Evolutionary conservation across 2,113 vertebrate species (phyloP).

Genomic region (Lota lota): DNA sequence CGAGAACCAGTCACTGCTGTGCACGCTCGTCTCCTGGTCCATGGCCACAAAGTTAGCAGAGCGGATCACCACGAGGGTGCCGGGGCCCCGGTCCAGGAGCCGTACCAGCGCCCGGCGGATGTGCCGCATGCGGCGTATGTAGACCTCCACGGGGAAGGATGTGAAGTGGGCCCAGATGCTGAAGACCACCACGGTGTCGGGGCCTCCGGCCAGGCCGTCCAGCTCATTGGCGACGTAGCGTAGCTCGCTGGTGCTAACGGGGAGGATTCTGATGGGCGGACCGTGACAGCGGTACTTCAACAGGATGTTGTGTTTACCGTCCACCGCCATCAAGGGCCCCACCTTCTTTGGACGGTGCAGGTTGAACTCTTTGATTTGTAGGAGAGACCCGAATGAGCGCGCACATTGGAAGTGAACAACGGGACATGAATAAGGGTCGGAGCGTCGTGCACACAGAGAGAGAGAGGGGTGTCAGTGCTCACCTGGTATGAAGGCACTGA

Average conservation of each 20-base stretch:
- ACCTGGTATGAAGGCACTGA: slow-evolving; percentile 85
- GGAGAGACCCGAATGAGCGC: background rate
- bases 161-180: slow-evolving; percentile 96
- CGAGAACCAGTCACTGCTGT: slow-evolving; percentile 96
- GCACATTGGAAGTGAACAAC: background rate
- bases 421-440: too few relatives aligned
- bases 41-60: slow-evolving; percentile 87
- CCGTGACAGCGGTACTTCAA: slow-evolving; percentile 90
- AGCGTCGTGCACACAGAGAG: too few relatives aligned
- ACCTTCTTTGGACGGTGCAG: slow-evolving; percentile 88
- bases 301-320: slow-evolving; percentile 84
- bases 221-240: slow-evolving; percentile 90
- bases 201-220: slow-evolving; percentile 84
- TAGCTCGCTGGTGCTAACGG: slow-evolving; percentile 83
- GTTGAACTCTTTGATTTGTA: slow-evolving; percentile 89
- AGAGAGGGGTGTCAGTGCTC: slow-evolving; percentile 19
- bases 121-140: slow-evolving; percentile 86
- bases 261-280: slow-evolving; percentile 91
- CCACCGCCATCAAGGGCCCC: slow-evolving; percentile 90
- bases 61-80: slow-evolving; percentile 82
- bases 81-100: slow-evolving; percentile 85
- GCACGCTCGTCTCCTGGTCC: slow-evolving; percentile 87
- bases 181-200: slow-evolving; percentile 83
- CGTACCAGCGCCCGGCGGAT: slow-evolving; percentile 83
- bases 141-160: slow-evolving; percentile 90